Conservation (phyloP, 2,797 vertebrate species). For the Notolepis coatsorum region DNA sequence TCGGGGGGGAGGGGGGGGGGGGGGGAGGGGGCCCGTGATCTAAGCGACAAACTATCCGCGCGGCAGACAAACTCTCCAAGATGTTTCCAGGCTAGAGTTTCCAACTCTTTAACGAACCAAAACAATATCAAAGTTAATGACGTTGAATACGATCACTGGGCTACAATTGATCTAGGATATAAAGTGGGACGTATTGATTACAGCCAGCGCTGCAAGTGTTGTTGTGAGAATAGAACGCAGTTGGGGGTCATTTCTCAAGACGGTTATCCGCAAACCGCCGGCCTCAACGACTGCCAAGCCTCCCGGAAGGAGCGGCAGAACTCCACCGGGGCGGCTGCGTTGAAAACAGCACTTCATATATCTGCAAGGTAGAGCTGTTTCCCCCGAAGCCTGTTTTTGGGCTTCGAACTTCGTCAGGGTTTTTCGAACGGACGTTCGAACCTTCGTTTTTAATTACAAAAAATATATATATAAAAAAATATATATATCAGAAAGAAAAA, state of each 20-base stretch:
- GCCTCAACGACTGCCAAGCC: neutral
- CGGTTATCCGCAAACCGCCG: neutral
- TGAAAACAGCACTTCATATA: neutral
- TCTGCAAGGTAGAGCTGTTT: neutral
- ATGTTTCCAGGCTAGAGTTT: slow-evolving; percentile 10
- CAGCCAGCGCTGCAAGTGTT: neutral
- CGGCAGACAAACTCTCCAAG: neutral
- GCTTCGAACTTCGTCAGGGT: no score
- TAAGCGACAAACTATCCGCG: neutral
- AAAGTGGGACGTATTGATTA: neutral
- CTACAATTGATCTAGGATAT: slow-evolving; percentile 14
- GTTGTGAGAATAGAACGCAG: slow-evolving; percentile 4
- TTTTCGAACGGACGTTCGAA: no score
- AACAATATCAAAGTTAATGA: slow-evolving; percentile 9
- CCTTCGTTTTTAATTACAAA: no score
- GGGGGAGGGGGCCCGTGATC: no score
- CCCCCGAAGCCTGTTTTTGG: no score
- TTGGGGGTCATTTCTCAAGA: slow-evolving; percentile 3
- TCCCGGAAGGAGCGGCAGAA: neutral
- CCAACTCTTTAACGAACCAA: slow-evolving; percentile 1
- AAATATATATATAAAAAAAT: no score
- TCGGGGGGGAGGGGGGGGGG: no score
- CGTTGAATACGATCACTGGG: slow-evolving; percentile 8
- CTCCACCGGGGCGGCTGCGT: neutral
- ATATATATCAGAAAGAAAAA: no score